These are phyloP conservation scores for Polietes domitor DNA, from an alignment of 2,888 invertebrate species.

Conservation along the genomic window DNA sequence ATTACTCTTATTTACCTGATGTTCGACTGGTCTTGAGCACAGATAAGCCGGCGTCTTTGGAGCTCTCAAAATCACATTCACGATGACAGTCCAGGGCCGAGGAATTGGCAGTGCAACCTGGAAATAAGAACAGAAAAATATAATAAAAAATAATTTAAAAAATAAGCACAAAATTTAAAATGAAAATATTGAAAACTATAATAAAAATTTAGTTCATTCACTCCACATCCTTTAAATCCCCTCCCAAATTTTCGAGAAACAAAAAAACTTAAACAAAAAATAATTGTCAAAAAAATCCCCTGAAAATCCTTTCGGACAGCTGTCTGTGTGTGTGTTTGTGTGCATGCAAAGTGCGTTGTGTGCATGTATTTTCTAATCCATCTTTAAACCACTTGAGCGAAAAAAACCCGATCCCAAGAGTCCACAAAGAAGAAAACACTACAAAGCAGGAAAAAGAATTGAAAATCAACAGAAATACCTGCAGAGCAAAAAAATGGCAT, in stretches of 20 bases:
- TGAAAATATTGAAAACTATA: too few relatives aligned
- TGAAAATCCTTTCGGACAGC: too few relatives aligned
- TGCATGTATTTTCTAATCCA: not conserved
- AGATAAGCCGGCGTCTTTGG: constrained; percentile 64
- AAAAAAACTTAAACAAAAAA: too few relatives aligned
- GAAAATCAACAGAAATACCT: not conserved
- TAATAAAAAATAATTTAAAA: not conserved
- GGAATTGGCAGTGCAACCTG: constrained; percentile 76
- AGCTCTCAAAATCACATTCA: constrained; percentile 76
- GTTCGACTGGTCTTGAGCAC: constrained; percentile 70
- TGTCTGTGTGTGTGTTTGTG: too few relatives aligned
- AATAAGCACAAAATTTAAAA: too few relatives aligned
- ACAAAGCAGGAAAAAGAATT: not conserved
- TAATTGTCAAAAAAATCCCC: too few relatives aligned
- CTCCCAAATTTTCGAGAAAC: too few relatives aligned
- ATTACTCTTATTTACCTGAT: constrained; percentile 60
- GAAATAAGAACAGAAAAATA: constrained; percentile 8
- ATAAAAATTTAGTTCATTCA: too few relatives aligned
- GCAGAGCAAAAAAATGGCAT: not conserved
- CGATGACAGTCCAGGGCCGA: constrained; percentile 76
- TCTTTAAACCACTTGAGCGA: not conserved
- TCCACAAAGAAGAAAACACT: too few relatives aligned
- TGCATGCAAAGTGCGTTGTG: not conserved
- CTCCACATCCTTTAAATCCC: too few relatives aligned
- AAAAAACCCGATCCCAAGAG: not conserved